Conservation (phyloP, 1,140 invertebrate genomes). For the Zaprionus capensis region DNA sequence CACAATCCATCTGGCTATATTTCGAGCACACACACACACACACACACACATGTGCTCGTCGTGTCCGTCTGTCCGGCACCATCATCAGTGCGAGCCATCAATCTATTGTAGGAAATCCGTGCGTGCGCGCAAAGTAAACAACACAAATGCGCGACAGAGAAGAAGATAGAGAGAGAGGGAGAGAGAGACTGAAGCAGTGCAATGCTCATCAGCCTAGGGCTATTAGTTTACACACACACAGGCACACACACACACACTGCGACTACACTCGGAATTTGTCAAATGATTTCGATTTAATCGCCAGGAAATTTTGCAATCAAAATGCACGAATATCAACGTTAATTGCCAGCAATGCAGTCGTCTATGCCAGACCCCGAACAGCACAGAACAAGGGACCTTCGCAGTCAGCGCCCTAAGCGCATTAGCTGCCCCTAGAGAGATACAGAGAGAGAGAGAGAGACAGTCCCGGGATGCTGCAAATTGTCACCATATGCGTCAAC, state of each 20-base stretch:
- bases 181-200: constrained; percentile 11
- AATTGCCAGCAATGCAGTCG: constrained; percentile 53
- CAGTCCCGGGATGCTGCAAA: constrained; percentile 60
- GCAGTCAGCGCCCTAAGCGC: constrained; percentile 34
- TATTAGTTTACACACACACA: constrained; percentile 37
- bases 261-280: constrained; percentile 16
- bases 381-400: neutral
- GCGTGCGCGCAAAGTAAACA: constrained; percentile 74
- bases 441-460: neutral
- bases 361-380: neutral
- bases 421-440: constrained; percentile 42
- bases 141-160: constrained; percentile 41
- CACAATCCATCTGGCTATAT: constrained; percentile 84
- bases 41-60: constrained; percentile 13
- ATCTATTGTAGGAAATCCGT: constrained; percentile 74
- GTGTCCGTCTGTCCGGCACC: constrained; percentile 51
- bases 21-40: constrained; percentile 59
- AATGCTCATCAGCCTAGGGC: constrained; percentile 32
- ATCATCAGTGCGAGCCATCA: constrained; percentile 68
- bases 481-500: constrained; percentile 85
- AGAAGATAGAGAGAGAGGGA: constrained; percentile 20
- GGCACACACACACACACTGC: constrained; percentile 16
- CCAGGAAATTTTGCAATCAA: constrained; percentile 74
- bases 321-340: constrained; percentile 76
- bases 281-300: constrained; percentile 84